Conservation (phyloP, 2,113 vertebrate genomes). For the Cyanoliseus patagonus region DNA sequence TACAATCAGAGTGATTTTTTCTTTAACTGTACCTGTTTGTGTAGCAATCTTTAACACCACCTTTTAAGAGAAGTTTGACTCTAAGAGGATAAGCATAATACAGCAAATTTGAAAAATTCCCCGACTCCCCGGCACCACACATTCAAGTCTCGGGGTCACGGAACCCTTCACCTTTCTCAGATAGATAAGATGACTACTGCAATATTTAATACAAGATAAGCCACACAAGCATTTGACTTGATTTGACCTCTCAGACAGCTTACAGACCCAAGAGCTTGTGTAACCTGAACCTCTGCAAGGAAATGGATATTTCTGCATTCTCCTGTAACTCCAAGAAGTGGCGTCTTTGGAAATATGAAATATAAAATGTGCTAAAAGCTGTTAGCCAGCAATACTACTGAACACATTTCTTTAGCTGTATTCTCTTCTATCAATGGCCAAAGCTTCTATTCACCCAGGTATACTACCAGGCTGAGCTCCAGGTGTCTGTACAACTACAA, state of each 20-base stretch:
- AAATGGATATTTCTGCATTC: constrained; percentile 44
- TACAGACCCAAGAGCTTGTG: constrained; percentile 55
- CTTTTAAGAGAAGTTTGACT: neutral
- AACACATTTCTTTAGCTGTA: neutral
- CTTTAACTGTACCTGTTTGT: neutral
- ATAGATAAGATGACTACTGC: constrained; percentile 59
- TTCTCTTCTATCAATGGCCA: neutral
- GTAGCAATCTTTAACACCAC: neutral
- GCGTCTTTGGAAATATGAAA: neutral
- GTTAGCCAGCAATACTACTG: neutral
- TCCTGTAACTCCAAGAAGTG: neutral
- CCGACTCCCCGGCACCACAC: constrained; percentile 14
- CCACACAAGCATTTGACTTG: constrained; percentile 58
- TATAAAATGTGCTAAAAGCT: neutral
- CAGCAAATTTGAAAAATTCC: constrained; percentile 48
- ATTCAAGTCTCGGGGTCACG: constrained; percentile 1
- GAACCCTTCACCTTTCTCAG: constrained; percentile 54
- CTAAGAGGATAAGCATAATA: constrained; percentile 51
- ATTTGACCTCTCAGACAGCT: constrained; percentile 62
- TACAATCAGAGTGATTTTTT: neutral
- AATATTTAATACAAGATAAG: constrained; percentile 65
- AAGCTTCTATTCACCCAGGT: neutral
- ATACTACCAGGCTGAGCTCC: neutral
- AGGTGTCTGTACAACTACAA: neutral
- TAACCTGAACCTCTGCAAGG: constrained; percentile 42